Evolutionary conservation across 1,140 invertebrate species (phyloP).

Genomic region (Drosophila guanche): DNA sequence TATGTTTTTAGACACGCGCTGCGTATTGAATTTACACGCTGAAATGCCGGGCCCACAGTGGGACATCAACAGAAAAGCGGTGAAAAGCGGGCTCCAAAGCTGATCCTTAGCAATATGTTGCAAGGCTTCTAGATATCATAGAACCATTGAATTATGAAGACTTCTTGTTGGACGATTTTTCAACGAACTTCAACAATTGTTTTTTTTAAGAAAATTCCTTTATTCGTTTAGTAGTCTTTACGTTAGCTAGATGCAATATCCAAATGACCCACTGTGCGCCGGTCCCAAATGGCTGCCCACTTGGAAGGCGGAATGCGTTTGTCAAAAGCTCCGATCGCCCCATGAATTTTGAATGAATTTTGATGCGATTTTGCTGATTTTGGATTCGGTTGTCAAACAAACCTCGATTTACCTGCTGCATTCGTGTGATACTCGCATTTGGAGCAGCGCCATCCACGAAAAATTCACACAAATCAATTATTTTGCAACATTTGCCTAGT

Average conservation of each 20-base stretch:
- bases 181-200: too few relatives aligned
- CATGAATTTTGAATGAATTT: conserved; percentile 60
- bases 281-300: conserved; percentile 14
- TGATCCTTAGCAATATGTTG: too few relatives aligned
- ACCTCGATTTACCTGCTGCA: conserved; percentile 26
- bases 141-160: too few relatives aligned
- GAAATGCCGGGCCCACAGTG: conserved; percentile 7
- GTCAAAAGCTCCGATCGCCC: conserved; percentile 45
- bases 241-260: too few relatives aligned
- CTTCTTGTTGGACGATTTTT: too few relatives aligned
- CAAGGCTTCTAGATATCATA: too few relatives aligned
- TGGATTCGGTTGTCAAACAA: conserved; percentile 42
- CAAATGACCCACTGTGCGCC: too few relatives aligned
- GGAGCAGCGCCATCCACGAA: conserved; percentile 48
- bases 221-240: too few relatives aligned
- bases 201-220: too few relatives aligned
- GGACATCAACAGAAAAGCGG: too few relatives aligned
- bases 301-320: conserved; percentile 65
- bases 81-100: too few relatives aligned
- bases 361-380: conserved; percentile 63
- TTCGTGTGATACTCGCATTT: conserved; percentile 53
- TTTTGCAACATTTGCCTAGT: conserved; percentile 39
- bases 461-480: conserved; percentile 18
- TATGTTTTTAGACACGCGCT: conserved; percentile 65
- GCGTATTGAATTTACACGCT: conserved; percentile 64